Percentiles rank a stretch among this genome's conserved stretches.
Conservation (phyloP, 2,888 invertebrate species). For the Dugesia japonica region DNA sequence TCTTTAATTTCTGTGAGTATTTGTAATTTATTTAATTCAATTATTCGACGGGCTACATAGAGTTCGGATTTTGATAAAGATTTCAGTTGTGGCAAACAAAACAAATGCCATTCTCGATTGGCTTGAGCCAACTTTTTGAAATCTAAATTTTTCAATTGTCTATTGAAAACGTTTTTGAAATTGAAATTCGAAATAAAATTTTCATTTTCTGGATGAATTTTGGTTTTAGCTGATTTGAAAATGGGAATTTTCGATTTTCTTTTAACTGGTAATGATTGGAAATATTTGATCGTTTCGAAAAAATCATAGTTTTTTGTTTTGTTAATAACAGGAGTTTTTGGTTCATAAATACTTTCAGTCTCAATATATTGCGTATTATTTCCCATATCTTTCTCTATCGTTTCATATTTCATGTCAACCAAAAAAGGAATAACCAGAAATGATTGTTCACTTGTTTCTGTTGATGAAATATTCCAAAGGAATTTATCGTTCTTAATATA, state of each 20-base stretch:
- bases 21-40: not conserved
- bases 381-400: not conserved
- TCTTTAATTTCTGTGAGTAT: not conserved
- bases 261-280: not conserved
- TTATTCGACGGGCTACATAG: not conserved
- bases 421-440: not conserved
- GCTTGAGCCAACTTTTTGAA: not conserved
- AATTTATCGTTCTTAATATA: not conserved
- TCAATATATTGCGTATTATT: not conserved
- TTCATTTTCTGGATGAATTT: not conserved
- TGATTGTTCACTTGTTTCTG: not conserved
- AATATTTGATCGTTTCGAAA: not conserved
- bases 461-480: not conserved
- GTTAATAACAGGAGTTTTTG: not conserved
- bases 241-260: not conserved
- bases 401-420: not conserved
- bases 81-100: not conserved
- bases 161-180: constrained; percentile 14
- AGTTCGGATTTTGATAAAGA: not conserved
- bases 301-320: not conserved
- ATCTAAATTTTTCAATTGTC: not conserved
- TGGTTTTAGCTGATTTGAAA: not conserved
- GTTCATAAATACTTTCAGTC: not conserved
- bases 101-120: not conserved
- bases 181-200: not conserved